Percentiles rank a stretch among this genome's conserved stretches.
phyloP scores from a whole-genome alignment of 64 coral and sea anemone species.

The Porites australiensis region DNA sequence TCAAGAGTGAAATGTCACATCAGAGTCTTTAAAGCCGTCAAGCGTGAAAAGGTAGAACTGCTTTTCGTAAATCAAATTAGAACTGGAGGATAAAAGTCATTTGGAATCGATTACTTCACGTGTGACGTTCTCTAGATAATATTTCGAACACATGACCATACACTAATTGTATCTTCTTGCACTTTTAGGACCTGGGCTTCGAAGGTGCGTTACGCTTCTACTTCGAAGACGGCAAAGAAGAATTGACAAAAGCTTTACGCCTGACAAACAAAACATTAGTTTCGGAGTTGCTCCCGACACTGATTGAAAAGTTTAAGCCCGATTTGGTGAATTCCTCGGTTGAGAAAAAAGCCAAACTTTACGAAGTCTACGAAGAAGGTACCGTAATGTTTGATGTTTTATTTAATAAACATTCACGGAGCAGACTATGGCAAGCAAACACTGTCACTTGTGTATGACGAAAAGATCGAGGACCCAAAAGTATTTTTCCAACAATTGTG shows the following conservation, averaged over 20 bases:
- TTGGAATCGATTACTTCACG: not conserved
- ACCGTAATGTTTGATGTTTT: not conserved
- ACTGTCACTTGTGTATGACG: not conserved
- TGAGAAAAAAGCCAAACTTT: constrained; percentile 90
- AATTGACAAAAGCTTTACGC: constrained; percentile 91
- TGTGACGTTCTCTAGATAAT: not conserved
- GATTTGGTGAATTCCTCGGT: constrained; percentile 77
- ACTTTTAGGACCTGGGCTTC: constrained; percentile 85
- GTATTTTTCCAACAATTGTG: constrained; percentile 23
- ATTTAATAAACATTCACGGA: not conserved
- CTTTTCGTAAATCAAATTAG: constrained; percentile 20
- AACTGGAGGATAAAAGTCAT: not conserved
- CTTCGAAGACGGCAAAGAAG: constrained; percentile 94
- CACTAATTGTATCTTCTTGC: constrained; percentile 32
- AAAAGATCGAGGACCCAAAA: not conserved
- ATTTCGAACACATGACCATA: constrained; percentile 5
- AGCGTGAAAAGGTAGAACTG: constrained; percentile 20
- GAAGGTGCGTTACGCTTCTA: constrained; percentile 97
- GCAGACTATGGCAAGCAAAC: constrained; percentile 12
- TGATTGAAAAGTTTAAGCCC: constrained; percentile 98
- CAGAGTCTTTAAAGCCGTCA: not conserved
- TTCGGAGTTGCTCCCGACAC: constrained; percentile 85
- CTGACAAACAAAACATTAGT: constrained; percentile 87
- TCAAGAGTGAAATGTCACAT: not conserved
- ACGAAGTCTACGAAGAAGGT: constrained; percentile 96